Conservation (phyloP, 1,140 invertebrate genomes). For the Portunus trituberculatus region DNA sequence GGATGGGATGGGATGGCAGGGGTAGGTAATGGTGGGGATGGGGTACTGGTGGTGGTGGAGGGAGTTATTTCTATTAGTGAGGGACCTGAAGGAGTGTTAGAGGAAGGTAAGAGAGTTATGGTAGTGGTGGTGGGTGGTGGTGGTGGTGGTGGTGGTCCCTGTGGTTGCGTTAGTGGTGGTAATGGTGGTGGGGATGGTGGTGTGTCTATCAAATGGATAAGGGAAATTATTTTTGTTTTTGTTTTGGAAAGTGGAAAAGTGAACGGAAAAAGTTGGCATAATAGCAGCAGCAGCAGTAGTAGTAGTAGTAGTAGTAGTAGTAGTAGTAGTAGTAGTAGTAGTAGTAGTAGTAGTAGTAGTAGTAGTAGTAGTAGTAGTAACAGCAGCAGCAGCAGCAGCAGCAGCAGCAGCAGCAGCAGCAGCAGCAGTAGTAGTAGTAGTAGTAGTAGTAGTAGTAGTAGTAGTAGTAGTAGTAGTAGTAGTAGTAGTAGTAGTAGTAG, state of each 20-base stretch:
- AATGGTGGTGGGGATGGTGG: background rate
- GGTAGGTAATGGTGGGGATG: too few species aligned
- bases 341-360: background rate
- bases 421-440: background rate
- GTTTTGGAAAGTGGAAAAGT: too few species aligned
- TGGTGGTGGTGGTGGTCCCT: background rate
- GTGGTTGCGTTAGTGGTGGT: background rate
- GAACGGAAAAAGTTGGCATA: background rate
- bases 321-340: slow-evolving; percentile 1
- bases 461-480: too few species aligned
- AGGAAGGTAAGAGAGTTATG: too few species aligned
- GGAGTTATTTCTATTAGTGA: too few species aligned
- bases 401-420: background rate
- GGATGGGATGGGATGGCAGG: too few species aligned
- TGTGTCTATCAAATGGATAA: too few species aligned
- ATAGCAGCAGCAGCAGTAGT: background rate
- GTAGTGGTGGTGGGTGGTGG: background rate
- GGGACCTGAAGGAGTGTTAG: too few species aligned
- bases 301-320: background rate
- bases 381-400: background rate
- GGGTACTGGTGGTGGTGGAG: too few species aligned
- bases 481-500: too few species aligned
- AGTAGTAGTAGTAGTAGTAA: background rate
- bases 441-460: too few species aligned
- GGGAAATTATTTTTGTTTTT: too few species aligned